Evolutionary conservation across 2,888 invertebrate genomes (phyloP).

Genomic region (Orthosia incerta): DNA sequence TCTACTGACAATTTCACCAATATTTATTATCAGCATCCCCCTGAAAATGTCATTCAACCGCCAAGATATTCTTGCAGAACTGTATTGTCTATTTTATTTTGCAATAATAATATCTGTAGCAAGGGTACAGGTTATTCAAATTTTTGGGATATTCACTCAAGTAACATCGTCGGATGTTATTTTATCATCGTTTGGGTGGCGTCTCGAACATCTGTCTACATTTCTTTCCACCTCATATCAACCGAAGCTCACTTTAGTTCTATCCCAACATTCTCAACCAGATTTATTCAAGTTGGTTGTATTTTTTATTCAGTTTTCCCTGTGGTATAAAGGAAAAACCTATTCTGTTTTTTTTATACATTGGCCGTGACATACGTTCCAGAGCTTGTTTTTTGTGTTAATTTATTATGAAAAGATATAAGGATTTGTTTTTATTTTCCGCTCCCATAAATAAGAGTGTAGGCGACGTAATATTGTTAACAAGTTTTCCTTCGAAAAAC

Average conservation of each 20-base stretch:
- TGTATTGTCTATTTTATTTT: not conserved
- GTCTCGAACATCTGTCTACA: slow-evolving; percentile 14
- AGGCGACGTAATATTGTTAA: not conserved
- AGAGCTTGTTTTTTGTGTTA: slow-evolving; percentile 1
- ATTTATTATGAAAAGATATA: slow-evolving; percentile 6
- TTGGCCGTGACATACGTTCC: not conserved
- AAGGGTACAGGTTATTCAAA: slow-evolving; percentile 12
- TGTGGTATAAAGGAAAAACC: not conserved
- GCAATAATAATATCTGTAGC: not conserved
- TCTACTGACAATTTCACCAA: not conserved
- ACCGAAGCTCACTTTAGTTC: slow-evolving; percentile 11
- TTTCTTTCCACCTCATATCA: slow-evolving; percentile 15
- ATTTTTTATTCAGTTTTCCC: slow-evolving; percentile 26
- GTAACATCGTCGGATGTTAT: slow-evolving; percentile 29
- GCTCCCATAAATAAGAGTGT: not conserved
- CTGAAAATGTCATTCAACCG: too few species aligned
- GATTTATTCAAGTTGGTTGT: slow-evolving; percentile 25
- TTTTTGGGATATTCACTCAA: slow-evolving; percentile 14
- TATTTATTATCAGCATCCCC: not conserved
- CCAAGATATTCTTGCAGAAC: not conserved
- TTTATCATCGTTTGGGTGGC: slow-evolving; percentile 13
- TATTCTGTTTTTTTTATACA: slow-evolving; percentile 4
- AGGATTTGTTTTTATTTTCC: not conserved
- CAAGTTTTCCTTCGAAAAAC: not conserved
- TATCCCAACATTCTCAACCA: slow-evolving; percentile 23